Conservation (phyloP, 2,797 vertebrate genomes). For the Coregonus sp. region DNA sequence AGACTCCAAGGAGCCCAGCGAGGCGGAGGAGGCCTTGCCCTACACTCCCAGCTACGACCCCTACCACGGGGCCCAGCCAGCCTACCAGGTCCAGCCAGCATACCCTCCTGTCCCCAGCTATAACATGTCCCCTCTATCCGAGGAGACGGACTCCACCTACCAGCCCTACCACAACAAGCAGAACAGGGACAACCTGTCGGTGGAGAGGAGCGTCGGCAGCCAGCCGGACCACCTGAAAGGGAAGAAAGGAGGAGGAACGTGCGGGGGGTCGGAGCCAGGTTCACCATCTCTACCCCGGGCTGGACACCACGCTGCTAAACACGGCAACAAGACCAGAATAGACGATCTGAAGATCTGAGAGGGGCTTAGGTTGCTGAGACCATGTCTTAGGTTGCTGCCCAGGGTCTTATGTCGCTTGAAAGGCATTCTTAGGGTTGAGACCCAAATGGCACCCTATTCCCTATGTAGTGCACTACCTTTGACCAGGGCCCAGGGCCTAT, state of each 20-base stretch:
- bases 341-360: constrained; percentile 80
- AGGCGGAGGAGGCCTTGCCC: constrained; percentile 40
- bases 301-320: constrained; percentile 66
- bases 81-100: constrained; percentile 45
- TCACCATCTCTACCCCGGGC: constrained; percentile 66
- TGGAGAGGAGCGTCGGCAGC: constrained; percentile 73
- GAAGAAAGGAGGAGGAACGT: constrained; percentile 61
- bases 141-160: constrained; percentile 64
- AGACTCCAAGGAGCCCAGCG: constrained; percentile 44
- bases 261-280: constrained; percentile 54
- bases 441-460: neutral
- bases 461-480: neutral
- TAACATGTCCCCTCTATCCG: constrained; percentile 61
- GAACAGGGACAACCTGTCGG: constrained; percentile 80
- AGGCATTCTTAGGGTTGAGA: constrained; percentile 36
- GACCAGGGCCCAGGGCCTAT: too few species aligned
- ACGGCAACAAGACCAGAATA: constrained; percentile 78
- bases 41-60: constrained; percentile 70
- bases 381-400: constrained; percentile 57
- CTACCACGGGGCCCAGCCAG: constrained; percentile 58
- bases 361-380: constrained; percentile 55
- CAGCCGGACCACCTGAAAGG: constrained; percentile 69
- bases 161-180: constrained; percentile 76
- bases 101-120: constrained; percentile 69
- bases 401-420: constrained; percentile 56